Conservation (phyloP, 2,113 vertebrate species). For the Oreochromis tanganicae region DNA sequence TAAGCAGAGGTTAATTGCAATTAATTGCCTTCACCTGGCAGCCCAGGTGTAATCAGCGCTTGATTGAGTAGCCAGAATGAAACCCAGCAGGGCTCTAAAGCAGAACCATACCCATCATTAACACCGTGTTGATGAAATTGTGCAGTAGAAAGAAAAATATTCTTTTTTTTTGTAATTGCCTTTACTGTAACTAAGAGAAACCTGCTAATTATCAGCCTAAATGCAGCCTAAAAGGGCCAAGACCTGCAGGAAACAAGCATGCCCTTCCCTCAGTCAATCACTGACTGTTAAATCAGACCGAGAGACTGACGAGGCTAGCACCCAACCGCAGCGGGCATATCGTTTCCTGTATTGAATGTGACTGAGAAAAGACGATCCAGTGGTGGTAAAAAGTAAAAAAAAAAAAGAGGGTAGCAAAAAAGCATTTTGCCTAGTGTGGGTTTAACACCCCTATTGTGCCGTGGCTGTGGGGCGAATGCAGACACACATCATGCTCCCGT, state of each 20-base stretch:
- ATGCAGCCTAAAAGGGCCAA: background rate
- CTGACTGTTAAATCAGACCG: conserved; percentile 35
- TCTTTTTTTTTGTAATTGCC: background rate
- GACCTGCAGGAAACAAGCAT: conserved; percentile 33
- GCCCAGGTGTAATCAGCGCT: conserved; percentile 18
- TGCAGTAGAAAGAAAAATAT: background rate
- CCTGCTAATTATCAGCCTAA: background rate
- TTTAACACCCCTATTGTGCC: conserved; percentile 42
- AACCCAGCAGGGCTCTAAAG: background rate
- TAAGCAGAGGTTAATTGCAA: conserved; percentile 26
- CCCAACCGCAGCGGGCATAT: background rate
- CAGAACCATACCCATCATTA: background rate
- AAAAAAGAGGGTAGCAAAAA: background rate
- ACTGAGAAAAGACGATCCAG: background rate
- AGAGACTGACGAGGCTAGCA: conserved; percentile 17
- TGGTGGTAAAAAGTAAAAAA: background rate
- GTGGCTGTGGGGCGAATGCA: conserved; percentile 77
- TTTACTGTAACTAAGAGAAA: conserved; percentile 10
- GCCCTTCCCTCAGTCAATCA: conserved; percentile 15
- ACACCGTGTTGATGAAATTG: background rate
- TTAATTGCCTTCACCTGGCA: conserved; percentile 30
- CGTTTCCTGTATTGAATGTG: conserved; percentile 15
- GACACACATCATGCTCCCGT: conserved; percentile 84
- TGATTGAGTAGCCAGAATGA: background rate
- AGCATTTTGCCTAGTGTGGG: background rate